Percentiles rank a stretch among this genome's conserved stretches.
phyloP scores from a whole-genome alignment of 2,797 vertebrate genomes.

The Glyptemys insculpta region DNA sequence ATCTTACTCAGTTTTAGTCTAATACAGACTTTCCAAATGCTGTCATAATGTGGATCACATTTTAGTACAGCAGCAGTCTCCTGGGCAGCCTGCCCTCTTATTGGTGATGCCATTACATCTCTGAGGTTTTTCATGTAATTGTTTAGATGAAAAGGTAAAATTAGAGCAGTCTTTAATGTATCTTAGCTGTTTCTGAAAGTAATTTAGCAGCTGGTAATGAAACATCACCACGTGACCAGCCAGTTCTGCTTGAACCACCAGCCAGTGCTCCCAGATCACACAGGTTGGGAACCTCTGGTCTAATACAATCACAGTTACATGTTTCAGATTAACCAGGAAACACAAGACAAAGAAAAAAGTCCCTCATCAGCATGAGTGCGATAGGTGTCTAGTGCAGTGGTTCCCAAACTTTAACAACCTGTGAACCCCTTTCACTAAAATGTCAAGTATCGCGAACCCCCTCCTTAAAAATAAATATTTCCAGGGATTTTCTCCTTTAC shows the following conservation, averaged over 20 bases:
- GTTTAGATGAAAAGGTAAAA: neutral
- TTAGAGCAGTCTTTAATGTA: neutral
- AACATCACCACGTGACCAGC: neutral
- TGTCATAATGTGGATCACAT: neutral
- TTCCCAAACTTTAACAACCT: no score
- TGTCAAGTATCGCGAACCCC: no score
- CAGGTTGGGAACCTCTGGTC: neutral
- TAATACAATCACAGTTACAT: neutral
- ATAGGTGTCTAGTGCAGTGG: no score
- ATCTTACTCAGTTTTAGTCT: neutral
- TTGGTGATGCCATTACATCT: neutral
- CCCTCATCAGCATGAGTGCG: no score
- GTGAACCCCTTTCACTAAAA: no score
- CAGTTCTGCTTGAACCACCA: conserved; percentile 11
- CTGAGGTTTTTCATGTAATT: neutral
- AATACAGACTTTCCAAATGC: neutral
- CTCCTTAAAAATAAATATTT: no score
- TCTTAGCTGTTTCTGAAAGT: conserved; percentile 12
- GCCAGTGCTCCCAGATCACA: conserved; percentile 40
- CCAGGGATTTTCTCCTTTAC: no score
- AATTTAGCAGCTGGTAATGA: conserved; percentile 58
- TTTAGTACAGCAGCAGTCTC: neutral
- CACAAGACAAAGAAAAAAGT: no score
- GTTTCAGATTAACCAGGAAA: neutral
- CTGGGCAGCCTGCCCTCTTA: neutral